phyloP scores from a whole-genome alignment of 30 jellyfish, hydroid and myxozoan species.

The Aurelia coerulea region DNA sequence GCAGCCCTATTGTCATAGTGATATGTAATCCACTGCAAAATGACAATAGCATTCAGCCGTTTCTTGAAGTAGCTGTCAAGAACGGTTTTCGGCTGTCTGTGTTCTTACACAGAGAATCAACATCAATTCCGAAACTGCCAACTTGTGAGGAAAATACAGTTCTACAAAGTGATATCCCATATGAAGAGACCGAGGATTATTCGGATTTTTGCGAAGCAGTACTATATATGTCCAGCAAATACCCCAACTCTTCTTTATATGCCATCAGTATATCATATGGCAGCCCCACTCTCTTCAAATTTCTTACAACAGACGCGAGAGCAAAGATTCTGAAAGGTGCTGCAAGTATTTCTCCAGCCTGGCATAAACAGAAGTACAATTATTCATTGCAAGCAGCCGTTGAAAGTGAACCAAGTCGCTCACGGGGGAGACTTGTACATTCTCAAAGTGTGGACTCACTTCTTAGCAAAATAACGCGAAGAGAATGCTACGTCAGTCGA shows the following conservation, averaged over 20 bases:
- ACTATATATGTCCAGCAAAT: conserved; percentile 18
- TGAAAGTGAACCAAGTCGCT: neutral
- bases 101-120: conserved; percentile 30
- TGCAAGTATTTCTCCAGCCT: conserved; percentile 64
- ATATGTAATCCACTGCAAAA: conserved; percentile 15
- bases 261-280: conserved; percentile 56
- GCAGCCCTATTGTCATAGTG: conserved; percentile 53
- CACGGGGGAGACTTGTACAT: conserved; percentile 1
- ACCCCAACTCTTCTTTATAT: conserved; percentile 32
- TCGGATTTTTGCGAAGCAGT: conserved; percentile 48
- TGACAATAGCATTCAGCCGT: conserved; percentile 46
- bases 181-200: conserved; percentile 19
- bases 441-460: conserved; percentile 42
- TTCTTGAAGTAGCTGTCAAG: conserved; percentile 30
- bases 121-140: conserved; percentile 24
- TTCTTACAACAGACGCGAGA: conserved; percentile 22
- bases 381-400: neutral
- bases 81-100: conserved; percentile 57
- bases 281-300: conserved; percentile 43
- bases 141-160: conserved; percentile 10
- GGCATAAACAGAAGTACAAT: conserved; percentile 27
- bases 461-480: conserved; percentile 1
- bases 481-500: neutral
- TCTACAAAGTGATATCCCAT: neutral
- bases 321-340: conserved; percentile 41